Evolutionary conservation across 2,888 invertebrate genomes (phyloP).

Genomic region (Hirtodrosophila duncani): DNA sequence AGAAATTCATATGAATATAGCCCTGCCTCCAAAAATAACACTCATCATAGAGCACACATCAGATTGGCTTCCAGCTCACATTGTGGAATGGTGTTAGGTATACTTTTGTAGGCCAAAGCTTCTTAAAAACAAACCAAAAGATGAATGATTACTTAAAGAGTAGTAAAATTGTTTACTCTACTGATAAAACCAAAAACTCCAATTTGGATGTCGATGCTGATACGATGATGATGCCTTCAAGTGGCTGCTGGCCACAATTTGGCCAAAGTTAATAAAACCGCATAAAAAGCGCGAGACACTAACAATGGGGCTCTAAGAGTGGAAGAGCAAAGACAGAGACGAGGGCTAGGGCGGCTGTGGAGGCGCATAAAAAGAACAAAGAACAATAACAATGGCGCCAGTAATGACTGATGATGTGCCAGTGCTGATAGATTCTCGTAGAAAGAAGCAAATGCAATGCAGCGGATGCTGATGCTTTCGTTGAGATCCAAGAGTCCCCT

Average conservation of each 20-base stretch:
- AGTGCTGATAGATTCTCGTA: conserved; percentile 71
- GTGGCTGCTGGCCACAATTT: conserved; percentile 64
- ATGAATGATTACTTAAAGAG: conserved; percentile 61
- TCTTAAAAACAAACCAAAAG: conserved; percentile 44
- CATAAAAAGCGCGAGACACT: conserved; percentile 55
- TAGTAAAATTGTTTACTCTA: conserved; percentile 53
- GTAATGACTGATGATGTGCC: conserved; percentile 73
- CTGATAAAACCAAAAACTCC: conserved; percentile 9
- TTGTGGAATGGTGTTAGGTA: conserved; percentile 7
- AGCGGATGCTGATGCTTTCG: conserved; percentile 9
- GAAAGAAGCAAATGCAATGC: conserved; percentile 50
- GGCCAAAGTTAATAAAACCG: conserved; percentile 72
- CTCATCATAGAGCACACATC: conserved; percentile 60
- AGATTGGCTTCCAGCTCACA: conserved; percentile 13
- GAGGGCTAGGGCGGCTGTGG: conserved; percentile 2
- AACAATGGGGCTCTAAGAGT: conserved; percentile 51
- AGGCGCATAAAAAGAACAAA: conserved; percentile 31
- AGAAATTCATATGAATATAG: no score
- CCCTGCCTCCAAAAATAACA: conserved; percentile 38
- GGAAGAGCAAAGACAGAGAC: neutral
- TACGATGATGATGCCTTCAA: conserved; percentile 60
- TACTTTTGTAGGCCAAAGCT: conserved; percentile 22
- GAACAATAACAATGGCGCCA: conserved; percentile 62
- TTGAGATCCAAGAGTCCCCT: no score
- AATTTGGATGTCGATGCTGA: conserved; percentile 40